Conservation (phyloP, 2,113 vertebrate species). For the Tichodroma muraria region DNA sequence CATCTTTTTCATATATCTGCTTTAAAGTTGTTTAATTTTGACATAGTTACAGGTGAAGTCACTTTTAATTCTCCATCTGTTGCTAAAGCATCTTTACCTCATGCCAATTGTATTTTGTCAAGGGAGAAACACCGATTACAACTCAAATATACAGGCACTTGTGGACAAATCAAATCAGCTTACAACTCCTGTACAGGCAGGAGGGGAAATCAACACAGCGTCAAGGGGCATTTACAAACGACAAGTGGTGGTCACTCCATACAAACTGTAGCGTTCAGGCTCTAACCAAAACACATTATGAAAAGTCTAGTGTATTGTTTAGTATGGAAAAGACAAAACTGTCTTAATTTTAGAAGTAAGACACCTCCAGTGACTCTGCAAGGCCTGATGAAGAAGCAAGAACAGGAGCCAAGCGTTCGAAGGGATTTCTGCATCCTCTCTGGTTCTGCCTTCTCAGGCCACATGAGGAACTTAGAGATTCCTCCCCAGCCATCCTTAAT, state of each 20-base stretch:
- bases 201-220: not conserved
- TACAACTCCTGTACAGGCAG: not conserved
- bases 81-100: not conserved
- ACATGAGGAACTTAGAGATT: rapidly evolving
- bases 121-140: not conserved
- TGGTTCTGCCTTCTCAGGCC: not conserved
- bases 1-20: not conserved
- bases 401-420: rapidly evolving
- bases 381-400: not conserved
- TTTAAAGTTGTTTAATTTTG: not conserved
- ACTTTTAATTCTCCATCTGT: not conserved
- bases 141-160: not conserved
- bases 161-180: not conserved
- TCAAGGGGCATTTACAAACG: not conserved
- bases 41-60: not conserved
- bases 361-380: not conserved
- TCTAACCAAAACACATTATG: not conserved
- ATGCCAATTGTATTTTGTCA: not conserved
- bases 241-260: not conserved
- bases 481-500: not conserved
- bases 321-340: not conserved
- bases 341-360: not conserved
- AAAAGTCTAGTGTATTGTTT: not conserved
- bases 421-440: not conserved
- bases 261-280: not conserved